These are phyloP conservation scores for Magallana gigas DNA, from an alignment of 1,140 invertebrate genomes.

Conservation along the genomic window DNA sequence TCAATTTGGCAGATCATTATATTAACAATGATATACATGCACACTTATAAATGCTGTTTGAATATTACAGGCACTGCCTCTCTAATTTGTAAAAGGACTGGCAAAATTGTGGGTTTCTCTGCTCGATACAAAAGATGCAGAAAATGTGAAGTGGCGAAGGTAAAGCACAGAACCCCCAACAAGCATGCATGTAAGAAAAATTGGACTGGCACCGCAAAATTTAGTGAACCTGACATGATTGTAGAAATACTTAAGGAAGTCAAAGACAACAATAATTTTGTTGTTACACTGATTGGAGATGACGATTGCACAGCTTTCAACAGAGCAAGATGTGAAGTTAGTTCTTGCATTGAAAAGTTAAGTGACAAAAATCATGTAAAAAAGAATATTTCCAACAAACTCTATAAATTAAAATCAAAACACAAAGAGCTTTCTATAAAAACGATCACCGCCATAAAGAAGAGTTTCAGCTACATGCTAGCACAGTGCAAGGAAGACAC, in stretches of 20 bases:
- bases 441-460: not conserved
- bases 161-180: not conserved
- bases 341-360: slow-evolving; percentile 11
- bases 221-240: slow-evolving; percentile 45
- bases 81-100: slow-evolving; percentile 14
- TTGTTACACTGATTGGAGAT: slow-evolving; percentile 45
- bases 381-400: slow-evolving; percentile 44
- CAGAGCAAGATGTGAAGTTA: slow-evolving; percentile 26
- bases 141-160: slow-evolving; percentile 17
- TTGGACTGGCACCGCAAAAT: not conserved
- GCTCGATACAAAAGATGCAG: slow-evolving; percentile 24
- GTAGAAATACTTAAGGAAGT: slow-evolving; percentile 41
- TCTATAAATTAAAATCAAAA: slow-evolving; percentile 46
- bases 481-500: not conserved
- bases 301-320: slow-evolving; percentile 47
- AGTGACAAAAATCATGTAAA: slow-evolving; percentile 51
- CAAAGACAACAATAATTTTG: slow-evolving; percentile 34
- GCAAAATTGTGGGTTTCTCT: slow-evolving; percentile 17
- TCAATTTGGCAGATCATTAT: too few relatives aligned
- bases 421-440: slow-evolving; percentile 33
- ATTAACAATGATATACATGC: too few relatives aligned
- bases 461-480: not conserved
- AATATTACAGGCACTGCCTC: slow-evolving; percentile 10
- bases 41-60: not conserved
- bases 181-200: slow-evolving; percentile 38